Base-by-base conservation (phyloP, 2,888 invertebrate species). In the Xestobium rufovillosum region DNA sequence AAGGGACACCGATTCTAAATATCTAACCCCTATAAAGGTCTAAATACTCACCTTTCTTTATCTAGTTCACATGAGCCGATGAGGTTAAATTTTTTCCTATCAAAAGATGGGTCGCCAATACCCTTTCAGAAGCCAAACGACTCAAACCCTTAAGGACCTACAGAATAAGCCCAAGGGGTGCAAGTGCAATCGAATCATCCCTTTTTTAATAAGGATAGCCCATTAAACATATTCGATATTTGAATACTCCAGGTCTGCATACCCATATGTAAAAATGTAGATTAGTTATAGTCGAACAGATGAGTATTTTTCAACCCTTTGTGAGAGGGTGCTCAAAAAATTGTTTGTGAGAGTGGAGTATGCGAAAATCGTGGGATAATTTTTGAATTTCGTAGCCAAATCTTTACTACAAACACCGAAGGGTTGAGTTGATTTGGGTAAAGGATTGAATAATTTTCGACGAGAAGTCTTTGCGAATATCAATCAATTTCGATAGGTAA, bases 171-270 rank as follows among this genome's bases (percentile, higher is more conserved):
- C n/a, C n/a, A n/a, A n/a, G n/a, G n/a, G n/a, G n/a, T n/a, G n/a
- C n/a, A n/a, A n/a, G n/a, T n/a, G n/a, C n/a, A n/a, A n/a, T n/a
- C n/a, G n/a, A n/a, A n/a, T n/a, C n/a, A n/a, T n/a, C n/a, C n/a
- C n/a, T n/a, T n/a, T n/a, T n/a, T n/a, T n/a, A n/a, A n/a, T n/a
- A n/a, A n/a, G n/a, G n/a, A 65, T 64, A 57, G 61, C 56, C 64
- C 63, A 65, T 65, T 66, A 65, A 61, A 56, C 59, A 62, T 60
- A 63, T 65, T 65, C 63, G 63, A 64, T 65, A 63, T 56, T 60
- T 58, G 48, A 52, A 45, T 55, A 64, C 64, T 65, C 63, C 62
- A 64, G 64, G 64, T 64, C 59, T 52, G 53, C 58, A 54, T 50
- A 51, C 59, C 55, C 52, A 49, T 60, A 57, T 56, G 56, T 53